A percentile compares a stretch with the other conserved stretches of the same genome.
phyloP scores from a whole-genome alignment of 2,113 vertebrate genomes.

The Megaceryle torquata region DNA sequence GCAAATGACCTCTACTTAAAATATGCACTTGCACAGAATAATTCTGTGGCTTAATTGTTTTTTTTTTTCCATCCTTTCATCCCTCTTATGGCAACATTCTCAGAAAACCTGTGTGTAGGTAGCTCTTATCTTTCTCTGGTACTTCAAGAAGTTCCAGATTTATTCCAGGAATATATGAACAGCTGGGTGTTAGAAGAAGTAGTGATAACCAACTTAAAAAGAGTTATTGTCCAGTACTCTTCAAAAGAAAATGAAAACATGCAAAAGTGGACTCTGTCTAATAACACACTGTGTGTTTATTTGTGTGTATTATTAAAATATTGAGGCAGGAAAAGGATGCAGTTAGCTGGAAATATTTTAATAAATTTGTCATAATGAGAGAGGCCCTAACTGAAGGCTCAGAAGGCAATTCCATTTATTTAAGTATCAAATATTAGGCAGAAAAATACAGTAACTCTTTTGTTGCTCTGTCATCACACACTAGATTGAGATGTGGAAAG shows the following conservation, averaged over 20 bases:
- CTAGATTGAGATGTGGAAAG: background rate
- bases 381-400: background rate
- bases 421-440: background rate
- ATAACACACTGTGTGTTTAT: accelerated
- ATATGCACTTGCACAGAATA: background rate
- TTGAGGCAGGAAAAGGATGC: background rate
- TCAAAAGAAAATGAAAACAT: background rate
- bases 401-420: background rate
- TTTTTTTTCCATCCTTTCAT: background rate
- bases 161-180: background rate
- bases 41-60: background rate
- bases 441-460: background rate
- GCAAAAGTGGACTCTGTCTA: background rate
- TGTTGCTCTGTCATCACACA: background rate
- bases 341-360: background rate
- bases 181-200: background rate
- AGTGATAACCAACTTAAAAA: background rate
- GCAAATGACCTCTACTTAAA: background rate
- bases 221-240: background rate
- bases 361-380: background rate
- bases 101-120: background rate
- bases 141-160: background rate
- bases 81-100: background rate
- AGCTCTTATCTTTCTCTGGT: background rate
- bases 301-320: background rate